Evolutionary conservation across 2,797 vertebrate genomes (phyloP).

Genomic region (Lerista edwardsae): DNA sequence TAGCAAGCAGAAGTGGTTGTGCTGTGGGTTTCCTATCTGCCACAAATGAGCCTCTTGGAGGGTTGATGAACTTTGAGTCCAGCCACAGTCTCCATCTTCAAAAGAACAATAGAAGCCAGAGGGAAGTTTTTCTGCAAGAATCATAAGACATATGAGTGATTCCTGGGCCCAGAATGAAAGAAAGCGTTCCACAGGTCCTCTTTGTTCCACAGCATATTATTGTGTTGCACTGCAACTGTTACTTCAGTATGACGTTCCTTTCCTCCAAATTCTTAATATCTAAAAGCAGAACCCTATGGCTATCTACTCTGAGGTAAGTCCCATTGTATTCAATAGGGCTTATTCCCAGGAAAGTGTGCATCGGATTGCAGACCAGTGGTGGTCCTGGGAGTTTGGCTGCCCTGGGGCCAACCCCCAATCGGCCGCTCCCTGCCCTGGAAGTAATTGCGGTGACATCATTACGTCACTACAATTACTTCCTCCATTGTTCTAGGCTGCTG

Average conservation of each 20-base stretch:
- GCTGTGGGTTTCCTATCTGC: conserved; percentile 78
- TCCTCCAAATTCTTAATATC: too few relatives aligned
- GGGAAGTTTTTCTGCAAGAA: conserved; percentile 85
- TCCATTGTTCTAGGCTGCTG: too few relatives aligned
- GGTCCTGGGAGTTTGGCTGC: too few relatives aligned
- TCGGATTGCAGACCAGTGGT: too few relatives aligned
- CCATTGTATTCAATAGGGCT: too few relatives aligned
- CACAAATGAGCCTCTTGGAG: conserved; percentile 76
- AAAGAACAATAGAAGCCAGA: conserved; percentile 93
- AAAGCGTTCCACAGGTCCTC: not conserved
- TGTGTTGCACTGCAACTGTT: not conserved
- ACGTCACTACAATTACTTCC: too few relatives aligned
- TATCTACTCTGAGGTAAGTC: too few relatives aligned
- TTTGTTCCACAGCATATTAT: not conserved
- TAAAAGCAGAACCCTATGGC: too few relatives aligned
- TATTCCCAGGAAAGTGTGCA: too few relatives aligned
- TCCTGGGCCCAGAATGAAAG: conserved; percentile 1
- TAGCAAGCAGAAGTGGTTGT: conserved; percentile 58
- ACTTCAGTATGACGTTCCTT: not conserved
- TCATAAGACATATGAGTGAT: not conserved
- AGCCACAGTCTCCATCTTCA: conserved; percentile 89
- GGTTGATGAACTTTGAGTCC: conserved; percentile 75
- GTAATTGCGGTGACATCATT: too few relatives aligned
- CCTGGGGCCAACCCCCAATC: too few relatives aligned
- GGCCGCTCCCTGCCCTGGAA: too few relatives aligned